A percentile compares a stretch with the other conserved stretches of the same genome.
Evolutionary conservation across 53 echinoderm and acorn worm genomes (phyloP).

Genomic region (Actinopyga echinites): DNA sequence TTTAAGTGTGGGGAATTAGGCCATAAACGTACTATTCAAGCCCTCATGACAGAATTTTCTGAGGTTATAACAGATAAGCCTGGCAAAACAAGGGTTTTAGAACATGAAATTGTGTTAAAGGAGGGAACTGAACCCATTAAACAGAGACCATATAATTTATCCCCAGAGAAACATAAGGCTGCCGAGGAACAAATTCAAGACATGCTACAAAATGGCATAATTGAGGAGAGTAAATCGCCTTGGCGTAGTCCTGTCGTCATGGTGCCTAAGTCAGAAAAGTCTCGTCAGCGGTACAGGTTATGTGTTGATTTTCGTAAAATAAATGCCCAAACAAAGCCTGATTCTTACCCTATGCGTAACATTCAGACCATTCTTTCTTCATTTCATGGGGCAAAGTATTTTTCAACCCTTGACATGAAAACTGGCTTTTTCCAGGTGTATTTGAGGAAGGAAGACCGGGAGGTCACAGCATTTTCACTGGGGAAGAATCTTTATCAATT

Average conservation of each 20-base stretch:
- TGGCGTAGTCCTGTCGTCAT: constrained; percentile 41
- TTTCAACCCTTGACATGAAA: constrained; percentile 26
- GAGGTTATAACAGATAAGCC: neutral
- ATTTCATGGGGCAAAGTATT: neutral
- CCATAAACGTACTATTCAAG: neutral
- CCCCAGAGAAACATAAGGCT: constrained; percentile 17
- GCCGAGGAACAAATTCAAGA: neutral
- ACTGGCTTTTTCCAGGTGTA: constrained; percentile 26
- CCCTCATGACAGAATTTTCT: neutral
- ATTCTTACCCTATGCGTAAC: constrained; percentile 41
- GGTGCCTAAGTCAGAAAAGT: constrained; percentile 37
- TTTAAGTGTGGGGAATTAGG: constrained; percentile 3
- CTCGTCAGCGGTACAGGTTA: constrained; percentile 13
- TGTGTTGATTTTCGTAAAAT: constrained; percentile 56
- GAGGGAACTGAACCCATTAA: neutral
- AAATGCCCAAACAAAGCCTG: constrained; percentile 51
- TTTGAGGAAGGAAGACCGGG: neutral
- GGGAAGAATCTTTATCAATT: neutral
- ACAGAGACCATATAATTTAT: neutral
- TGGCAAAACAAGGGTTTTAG: neutral
- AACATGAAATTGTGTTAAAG: neutral
- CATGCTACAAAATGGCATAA: constrained; percentile 17
- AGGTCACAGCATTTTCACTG: neutral
- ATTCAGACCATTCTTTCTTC: neutral
- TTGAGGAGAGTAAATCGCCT: constrained; percentile 4